phyloP scores from a whole-genome alignment of 2,797 vertebrate genomes.

The Crocidura indochinensis region DNA sequence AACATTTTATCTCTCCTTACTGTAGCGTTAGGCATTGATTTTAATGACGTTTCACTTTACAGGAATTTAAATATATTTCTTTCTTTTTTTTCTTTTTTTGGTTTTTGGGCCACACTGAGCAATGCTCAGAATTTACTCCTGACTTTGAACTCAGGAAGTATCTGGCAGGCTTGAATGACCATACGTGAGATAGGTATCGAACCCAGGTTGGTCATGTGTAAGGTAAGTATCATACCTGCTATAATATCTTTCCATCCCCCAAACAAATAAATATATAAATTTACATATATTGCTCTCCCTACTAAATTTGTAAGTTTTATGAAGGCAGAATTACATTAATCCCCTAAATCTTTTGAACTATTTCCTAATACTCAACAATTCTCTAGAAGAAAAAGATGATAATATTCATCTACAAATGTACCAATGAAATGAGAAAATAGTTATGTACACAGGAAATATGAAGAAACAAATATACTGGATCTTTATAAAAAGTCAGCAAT shows the following conservation, averaged over 20 bases:
- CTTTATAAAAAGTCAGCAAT: background rate
- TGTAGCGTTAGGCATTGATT: background rate
- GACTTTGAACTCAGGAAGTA: too few relatives aligned
- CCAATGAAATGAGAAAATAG: slow-evolving; percentile 6
- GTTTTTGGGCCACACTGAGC: too few relatives aligned
- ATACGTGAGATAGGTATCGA: too few relatives aligned
- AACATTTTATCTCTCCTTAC: background rate
- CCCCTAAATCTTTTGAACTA: background rate
- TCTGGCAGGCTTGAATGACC: too few relatives aligned
- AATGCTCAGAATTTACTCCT: too few relatives aligned
- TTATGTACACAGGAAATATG: background rate
- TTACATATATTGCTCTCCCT: background rate
- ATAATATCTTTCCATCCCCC: too few relatives aligned
- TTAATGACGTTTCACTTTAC: background rate
- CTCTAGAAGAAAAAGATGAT: background rate
- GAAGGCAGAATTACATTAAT: background rate
- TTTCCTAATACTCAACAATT: background rate
- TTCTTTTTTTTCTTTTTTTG: too few relatives aligned
- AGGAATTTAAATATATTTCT: background rate
- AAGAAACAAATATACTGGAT: slow-evolving; percentile 8
- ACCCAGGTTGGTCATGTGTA: too few relatives aligned
- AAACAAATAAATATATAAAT: too few relatives aligned
- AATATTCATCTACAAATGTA: slow-evolving; percentile 40
- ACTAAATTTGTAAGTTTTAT: background rate
- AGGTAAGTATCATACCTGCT: too few relatives aligned